Evolutionary conservation across 2,888 invertebrate species (phyloP), one percentile per base, ranked within the genome.

Genomic region (Thyatira batis): DNA sequence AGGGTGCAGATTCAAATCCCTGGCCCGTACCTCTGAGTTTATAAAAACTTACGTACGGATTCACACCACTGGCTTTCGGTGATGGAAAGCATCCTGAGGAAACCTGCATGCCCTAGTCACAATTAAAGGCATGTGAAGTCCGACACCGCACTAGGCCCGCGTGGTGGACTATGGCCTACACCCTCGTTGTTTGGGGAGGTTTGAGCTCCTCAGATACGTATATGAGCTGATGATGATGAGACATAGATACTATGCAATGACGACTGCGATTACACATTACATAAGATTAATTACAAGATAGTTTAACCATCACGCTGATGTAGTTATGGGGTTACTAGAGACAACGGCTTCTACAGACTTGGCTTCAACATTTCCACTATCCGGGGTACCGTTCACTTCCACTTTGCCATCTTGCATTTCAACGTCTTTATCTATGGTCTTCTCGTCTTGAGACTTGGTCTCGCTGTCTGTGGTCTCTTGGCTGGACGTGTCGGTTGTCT

Each of bases 401-500:
- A 63, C 61, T 27, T 10, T 60, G 10, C 62, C 63, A 1, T 67
- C 66, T 9, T 72, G 74, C 63, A 71, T 71, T 6, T 75, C 76
- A 0, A 67, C 72, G 1, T 39, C 33, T 13, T 25, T 46, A 17
- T 46, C 25, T 46, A n/a, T 23, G 45, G 46, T 46, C 9, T 10
- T 25, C 3, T 20, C 54, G 23, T 53, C 63, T 27, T 73, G 75
- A 13, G 76, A 72, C 50, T 76, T 72, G 39, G 60, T 62, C 5
- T 77, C 72, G 53, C 70, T 75, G 58, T 72, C 78, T 0, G 67
- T 68, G 48, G 83, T 82, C 56, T 76, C 86, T 46, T 86, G 86
- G 69, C 87, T 87, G 21, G 86, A 82, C 0, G 85, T 80, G 76
- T 87, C 87, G 10, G 80, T 82, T 9, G 72, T 82, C 57, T 85